Evolutionary conservation across 92 coral and sea anemone genomes (phyloP), one percentile per base, ranked within the genome.

Genomic region (Phymanthus crucifer): DNA sequence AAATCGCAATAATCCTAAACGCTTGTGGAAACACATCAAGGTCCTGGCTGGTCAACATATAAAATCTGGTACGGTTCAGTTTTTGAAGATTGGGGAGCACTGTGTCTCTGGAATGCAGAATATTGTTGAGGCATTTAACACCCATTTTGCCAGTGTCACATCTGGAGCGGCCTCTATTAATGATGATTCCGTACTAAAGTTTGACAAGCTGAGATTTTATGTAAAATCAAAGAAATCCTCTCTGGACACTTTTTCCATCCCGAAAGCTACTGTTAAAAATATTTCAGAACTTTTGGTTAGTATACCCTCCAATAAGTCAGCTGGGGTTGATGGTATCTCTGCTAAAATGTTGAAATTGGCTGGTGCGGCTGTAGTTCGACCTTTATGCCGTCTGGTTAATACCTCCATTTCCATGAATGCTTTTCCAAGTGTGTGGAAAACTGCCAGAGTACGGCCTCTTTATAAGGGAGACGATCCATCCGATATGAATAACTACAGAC

Each of bases 401-500:
- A 43, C 5, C 24, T 74, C 78, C 32, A 45, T 74, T 27, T 8
- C 57, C 46, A 74, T 23, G 27, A 27, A 47, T 7, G 6, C 32
- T 19, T 74, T 38, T 47, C 78, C 78, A 21, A 26, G 33, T 33
- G 24, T 21, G 3, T 74, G 78, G 78, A 74, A 74, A 45, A 74
- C 56, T 13, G 32, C 32, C 11, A 40, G 64, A 13, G 78, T 74
- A 3, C 40, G 54, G 8, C 64, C 78, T 21, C 64, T 74, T n/a
- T 27, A 21, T 33, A 74, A 74, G 66, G 57, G 26, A 9, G 78
- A 48, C 66, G 36, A 40, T 19, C 13, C 56, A 24, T 40, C 48
- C 33, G 64, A 40, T 74, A 23, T 40, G 48, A 47, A 74, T 33
- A 74, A 74, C 78, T 74, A 74, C 32, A 43, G 78, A 24, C 78